A percentile compares a stretch with the other conserved stretches of the same genome.
Conservation (phyloP, 1,140 invertebrate genomes). For the Rhopalosiphum padi region DNA sequence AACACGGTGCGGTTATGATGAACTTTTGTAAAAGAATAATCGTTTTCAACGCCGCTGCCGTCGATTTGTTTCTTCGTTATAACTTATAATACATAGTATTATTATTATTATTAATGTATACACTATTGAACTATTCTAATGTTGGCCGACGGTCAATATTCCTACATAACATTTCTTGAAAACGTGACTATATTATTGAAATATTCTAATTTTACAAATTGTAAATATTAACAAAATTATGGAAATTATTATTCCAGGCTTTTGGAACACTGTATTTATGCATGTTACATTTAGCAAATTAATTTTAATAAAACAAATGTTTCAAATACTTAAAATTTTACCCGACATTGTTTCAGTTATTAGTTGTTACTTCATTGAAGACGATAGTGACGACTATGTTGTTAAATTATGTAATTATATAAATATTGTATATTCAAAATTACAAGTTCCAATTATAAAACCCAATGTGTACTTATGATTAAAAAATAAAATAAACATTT, state of each 20-base stretch:
- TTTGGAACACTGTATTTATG: slow-evolving; percentile 6
- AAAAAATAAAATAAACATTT: slow-evolving; percentile 12
- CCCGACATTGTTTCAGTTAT: not conserved
- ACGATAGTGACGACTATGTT: not conserved
- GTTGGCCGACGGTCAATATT: not conserved
- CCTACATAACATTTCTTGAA: not conserved
- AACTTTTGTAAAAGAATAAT: not conserved
- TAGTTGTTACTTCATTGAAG: not conserved
- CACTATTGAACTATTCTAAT: not conserved
- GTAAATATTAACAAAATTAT: slow-evolving; percentile 28
- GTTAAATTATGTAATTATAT: slow-evolving; percentile 21
- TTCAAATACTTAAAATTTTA: slow-evolving; percentile 7
- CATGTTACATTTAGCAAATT: slow-evolving; percentile 36
- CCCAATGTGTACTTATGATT: not conserved
- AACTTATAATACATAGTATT: not conserved
- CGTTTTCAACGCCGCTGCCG: not conserved
- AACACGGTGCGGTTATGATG: not conserved
- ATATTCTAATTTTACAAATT: slow-evolving; percentile 15
- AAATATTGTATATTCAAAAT: not conserved
- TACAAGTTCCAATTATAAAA: not conserved
- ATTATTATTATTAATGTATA: not conserved
- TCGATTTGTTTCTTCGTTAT: not conserved
- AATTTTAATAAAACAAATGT: slow-evolving; percentile 29
- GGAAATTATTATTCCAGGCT: slow-evolving; percentile 20
- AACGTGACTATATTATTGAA: slow-evolving; percentile 1